A percentile compares a stretch with the other conserved stretches of the same genome.
Evolutionary conservation across 2,888 invertebrate genomes (phyloP).

Genomic region (Chrysodeixis includens): DNA sequence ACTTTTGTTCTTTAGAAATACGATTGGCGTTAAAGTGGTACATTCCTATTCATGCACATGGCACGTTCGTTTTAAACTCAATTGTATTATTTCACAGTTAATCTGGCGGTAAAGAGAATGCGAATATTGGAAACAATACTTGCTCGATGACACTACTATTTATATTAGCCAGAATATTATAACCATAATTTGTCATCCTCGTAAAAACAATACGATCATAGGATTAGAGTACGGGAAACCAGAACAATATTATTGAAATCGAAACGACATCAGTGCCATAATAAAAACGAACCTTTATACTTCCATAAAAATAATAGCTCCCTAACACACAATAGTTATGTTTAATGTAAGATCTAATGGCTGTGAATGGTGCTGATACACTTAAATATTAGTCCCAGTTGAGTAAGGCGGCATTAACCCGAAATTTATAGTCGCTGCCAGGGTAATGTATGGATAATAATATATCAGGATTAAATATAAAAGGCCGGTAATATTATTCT

Average conservation of each 20-base stretch:
- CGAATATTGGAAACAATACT: not conserved
- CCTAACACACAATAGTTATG: constrained; percentile 12
- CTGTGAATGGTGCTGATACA: constrained; percentile 42
- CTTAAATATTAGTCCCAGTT: constrained; percentile 54
- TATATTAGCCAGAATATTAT: not conserved
- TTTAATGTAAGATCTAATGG: constrained; percentile 31
- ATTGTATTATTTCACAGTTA: constrained; percentile 2
- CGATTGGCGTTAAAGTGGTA: constrained; percentile 35
- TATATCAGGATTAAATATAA: constrained; percentile 55
- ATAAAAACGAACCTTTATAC: not conserved
- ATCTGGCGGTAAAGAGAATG: not conserved
- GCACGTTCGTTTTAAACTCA: constrained; percentile 6
- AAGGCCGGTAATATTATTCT: constrained; percentile 35
- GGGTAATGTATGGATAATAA: constrained; percentile 52
- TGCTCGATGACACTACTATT: not conserved
- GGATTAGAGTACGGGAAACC: not conserved
- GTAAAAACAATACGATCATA: not conserved
- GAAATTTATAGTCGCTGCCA: constrained; percentile 39
- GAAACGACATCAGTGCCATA: constrained; percentile 1
- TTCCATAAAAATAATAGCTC: constrained; percentile 6
- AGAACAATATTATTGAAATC: not conserved
- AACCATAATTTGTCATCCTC: not conserved
- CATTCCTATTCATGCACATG: constrained; percentile 25
- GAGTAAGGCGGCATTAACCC: constrained; percentile 48
- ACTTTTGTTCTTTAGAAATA: constrained; percentile 49